A percentile compares a stretch with the other conserved stretches of the same genome.
Conservation (phyloP, 2,113 vertebrate species). For the Perognathus longimembris region DNA sequence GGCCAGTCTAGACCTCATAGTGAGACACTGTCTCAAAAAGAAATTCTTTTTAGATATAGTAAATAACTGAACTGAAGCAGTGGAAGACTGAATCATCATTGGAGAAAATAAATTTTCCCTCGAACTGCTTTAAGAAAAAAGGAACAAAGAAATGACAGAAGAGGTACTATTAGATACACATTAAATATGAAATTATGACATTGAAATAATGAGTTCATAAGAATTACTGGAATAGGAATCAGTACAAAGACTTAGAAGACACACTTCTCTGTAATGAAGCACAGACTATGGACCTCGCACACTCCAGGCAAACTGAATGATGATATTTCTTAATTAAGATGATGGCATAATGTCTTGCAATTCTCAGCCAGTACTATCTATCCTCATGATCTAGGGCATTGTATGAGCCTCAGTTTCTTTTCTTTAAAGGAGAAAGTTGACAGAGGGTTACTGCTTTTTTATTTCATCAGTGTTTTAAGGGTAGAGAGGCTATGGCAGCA, state of each 20-base stretch:
- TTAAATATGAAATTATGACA: not conserved
- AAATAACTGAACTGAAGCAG: constrained; percentile 7
- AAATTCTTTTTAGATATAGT: not conserved
- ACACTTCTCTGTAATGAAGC: not conserved
- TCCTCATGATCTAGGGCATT: not conserved
- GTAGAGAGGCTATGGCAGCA: not conserved
- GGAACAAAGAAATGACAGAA: not conserved
- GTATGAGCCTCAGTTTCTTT: constrained; percentile 2
- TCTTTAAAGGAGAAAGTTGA: not conserved
- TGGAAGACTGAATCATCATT: not conserved
- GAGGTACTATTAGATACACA: not conserved
- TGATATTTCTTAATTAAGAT: not conserved
- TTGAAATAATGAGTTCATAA: not conserved
- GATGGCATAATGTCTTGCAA: not conserved
- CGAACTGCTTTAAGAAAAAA: not conserved
- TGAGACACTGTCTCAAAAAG: no score
- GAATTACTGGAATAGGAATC: not conserved
- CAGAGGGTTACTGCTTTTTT: not conserved
- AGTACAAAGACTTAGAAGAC: not conserved
- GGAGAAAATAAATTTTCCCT: constrained; percentile 27
- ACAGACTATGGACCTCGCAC: constrained; percentile 1
- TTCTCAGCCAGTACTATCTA: not conserved
- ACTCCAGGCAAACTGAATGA: not conserved
- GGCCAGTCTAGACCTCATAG: no score
- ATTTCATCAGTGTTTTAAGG: not conserved